These are phyloP conservation scores for Heliconius nattereri DNA, from an alignment of 1,140 invertebrate species.

Conservation along the genomic window DNA sequence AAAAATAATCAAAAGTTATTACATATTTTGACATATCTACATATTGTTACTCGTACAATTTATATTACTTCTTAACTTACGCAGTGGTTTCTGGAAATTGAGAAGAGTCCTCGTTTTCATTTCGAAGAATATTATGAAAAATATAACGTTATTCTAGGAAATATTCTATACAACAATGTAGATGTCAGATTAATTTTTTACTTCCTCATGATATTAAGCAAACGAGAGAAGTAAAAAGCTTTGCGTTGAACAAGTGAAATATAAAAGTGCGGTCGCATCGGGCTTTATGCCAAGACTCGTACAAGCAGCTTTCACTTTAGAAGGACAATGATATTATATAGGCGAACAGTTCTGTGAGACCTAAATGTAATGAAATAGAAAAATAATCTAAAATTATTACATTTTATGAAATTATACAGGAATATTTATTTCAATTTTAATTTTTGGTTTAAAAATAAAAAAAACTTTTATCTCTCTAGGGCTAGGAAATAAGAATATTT, in stretches of 20 bases:
- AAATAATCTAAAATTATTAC: too few species aligned
- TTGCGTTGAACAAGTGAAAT: slow-evolving; percentile 37
- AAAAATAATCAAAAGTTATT: neutral
- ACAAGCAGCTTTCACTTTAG: slow-evolving; percentile 25
- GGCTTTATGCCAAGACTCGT: slow-evolving; percentile 31
- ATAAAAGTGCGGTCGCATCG: slow-evolving; percentile 29
- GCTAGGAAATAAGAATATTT: too few species aligned
- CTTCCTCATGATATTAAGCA: slow-evolving; percentile 34
- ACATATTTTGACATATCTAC: too few species aligned
- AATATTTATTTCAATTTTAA: too few species aligned
- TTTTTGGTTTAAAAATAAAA: too few species aligned
- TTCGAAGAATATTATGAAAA: neutral
- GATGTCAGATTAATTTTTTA: slow-evolving; percentile 26
- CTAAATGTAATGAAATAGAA: neutral
- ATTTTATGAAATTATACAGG: too few species aligned
- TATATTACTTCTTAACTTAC: neutral
- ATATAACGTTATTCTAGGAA: neutral
- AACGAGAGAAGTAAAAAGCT: slow-evolving; percentile 33
- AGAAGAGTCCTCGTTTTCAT: neutral
- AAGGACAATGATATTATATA: slow-evolving; percentile 13
- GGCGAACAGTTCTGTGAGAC: slow-evolving; percentile 1
- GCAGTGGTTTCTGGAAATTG: neutral
- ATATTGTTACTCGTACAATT: neutral
- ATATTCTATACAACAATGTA: slow-evolving; percentile 10
- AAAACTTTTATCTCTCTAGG: too few species aligned